Evolutionary conservation across 2,113 vertebrate species (phyloP), one percentile per base, ranked within the genome.

Genomic region (Laterallus jamaicensis): DNA sequence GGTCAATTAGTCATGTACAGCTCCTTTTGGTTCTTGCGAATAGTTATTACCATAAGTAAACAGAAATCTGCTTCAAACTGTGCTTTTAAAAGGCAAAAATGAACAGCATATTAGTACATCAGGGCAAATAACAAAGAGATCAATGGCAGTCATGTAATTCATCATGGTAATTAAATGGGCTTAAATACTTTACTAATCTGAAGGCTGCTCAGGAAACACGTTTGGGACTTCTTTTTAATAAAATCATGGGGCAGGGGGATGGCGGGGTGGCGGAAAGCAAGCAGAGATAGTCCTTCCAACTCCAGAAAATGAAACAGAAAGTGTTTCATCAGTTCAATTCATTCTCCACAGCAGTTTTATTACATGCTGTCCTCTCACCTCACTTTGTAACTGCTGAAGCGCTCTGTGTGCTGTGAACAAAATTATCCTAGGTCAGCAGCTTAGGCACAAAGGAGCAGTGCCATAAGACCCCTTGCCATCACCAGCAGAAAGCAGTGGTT

Each of bases 1-100:
- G 3, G 55, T 86, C 83, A 82, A 91, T 97, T 94, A 97, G 93
- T 95, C 92, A 91, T 59, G 63, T 90, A 82, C 80, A 77, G 81
- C 55, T 90, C 82, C 69, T 96, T 92, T 96, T 94, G 80, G 67
- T 93, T 86, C 87, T 69, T 82, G 70, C 56, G 50, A 93, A 92
- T 70, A 92, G 88, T 81, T 92, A 96, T 96, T 97, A 96, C 80
- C 71, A 58, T 60, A 95, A 89, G 86, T 88, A 95, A 97, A 96
- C 83, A 80, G 95, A 96, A 93, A 92, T 78, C 69, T 31, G 6
- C 90, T 95, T 96, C 89, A 95, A 97, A 91, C 71, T 88, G 63
- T 71, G 93, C 82, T 98, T 90, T 93, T 84, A 86, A 93, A 97
- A 97, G 77, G 68, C 81, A 96, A 68, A 96, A 96, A 84, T 92